Percentiles rank a stretch among this genome's conserved stretches.
Conservation (phyloP, 2,113 vertebrate species). For the Desmodus rotundus region DNA sequence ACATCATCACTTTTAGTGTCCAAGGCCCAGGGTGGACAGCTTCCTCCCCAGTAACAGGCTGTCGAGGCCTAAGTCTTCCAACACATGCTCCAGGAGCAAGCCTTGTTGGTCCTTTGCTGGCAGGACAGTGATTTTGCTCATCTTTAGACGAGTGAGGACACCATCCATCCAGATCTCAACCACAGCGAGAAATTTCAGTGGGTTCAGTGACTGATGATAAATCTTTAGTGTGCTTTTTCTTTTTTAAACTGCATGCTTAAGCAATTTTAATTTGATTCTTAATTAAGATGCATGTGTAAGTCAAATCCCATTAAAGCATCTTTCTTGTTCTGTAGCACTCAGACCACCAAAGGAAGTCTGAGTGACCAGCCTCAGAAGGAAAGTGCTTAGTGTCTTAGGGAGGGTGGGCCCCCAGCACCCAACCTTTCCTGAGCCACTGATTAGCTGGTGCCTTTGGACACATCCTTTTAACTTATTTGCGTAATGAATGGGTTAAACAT, state of each 20-base stretch:
- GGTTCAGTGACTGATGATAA: neutral
- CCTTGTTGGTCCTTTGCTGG: neutral
- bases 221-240: neutral
- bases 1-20: neutral
- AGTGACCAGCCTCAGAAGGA: neutral
- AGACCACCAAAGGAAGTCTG: constrained; percentile 4
- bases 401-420: neutral
- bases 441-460: neutral
- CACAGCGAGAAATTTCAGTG: neutral
- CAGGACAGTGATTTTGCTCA: neutral
- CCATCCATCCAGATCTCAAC: neutral
- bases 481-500: neutral
- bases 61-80: neutral
- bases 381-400: neutral
- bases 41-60: neutral
- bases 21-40: neutral
- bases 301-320: constrained; percentile 50
- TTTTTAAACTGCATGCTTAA: constrained; percentile 22
- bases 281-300: constrained; percentile 63
- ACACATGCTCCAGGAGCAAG: neutral
- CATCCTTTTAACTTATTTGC: neutral
- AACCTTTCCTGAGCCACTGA: too few species aligned
- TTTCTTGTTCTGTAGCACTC: neutral
- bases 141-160: neutral
- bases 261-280: constrained; percentile 54